Evolutionary conservation across 2,797 vertebrate species (phyloP).

Genomic region (Tachyglossus aculeatus): DNA sequence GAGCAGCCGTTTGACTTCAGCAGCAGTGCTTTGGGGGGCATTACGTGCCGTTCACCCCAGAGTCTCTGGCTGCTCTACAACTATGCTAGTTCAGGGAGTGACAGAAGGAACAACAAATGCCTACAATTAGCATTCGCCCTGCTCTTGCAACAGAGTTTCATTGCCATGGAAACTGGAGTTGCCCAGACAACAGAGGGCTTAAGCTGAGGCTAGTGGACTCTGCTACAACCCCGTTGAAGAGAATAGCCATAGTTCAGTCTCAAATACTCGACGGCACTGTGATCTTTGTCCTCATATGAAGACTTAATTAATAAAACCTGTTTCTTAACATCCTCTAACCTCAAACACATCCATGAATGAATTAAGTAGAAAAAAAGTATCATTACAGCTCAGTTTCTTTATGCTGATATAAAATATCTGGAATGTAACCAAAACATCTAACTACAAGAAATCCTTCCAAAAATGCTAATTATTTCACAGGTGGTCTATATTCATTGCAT

Average conservation of each 20-base stretch:
- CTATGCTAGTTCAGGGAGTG: conserved; percentile 68
- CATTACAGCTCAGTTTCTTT: conserved; percentile 45
- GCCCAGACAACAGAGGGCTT: conserved; percentile 68
- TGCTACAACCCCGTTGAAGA: conserved; percentile 34
- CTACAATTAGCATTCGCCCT: conserved; percentile 74
- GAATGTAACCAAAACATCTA: conserved; percentile 52
- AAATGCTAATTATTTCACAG: conserved; percentile 53
- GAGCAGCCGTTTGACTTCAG: conserved; percentile 56
- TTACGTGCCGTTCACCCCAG: conserved; percentile 63
- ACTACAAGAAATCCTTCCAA: conserved; percentile 37
- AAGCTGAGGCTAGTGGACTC: conserved; percentile 56
- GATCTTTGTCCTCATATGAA: conserved; percentile 38
- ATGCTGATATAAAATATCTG: conserved; percentile 50
- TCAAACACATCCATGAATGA: conserved; percentile 1
- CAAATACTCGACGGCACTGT: not conserved
- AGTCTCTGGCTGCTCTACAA: conserved; percentile 69
- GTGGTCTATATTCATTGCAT: conserved; percentile 58
- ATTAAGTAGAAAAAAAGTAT: conserved; percentile 48
- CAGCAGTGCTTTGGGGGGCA: conserved; percentile 60
- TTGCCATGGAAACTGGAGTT: conserved; percentile 78
- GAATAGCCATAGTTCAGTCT: conserved; percentile 11
- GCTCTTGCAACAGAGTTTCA: conserved; percentile 61
- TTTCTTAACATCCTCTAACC: conserved; percentile 34
- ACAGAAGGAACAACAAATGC: conserved; percentile 77
- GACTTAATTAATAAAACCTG: conserved; percentile 48